phyloP scores from a whole-genome alignment of 23 tunicate genomes.

The Phallusia fumigata region DNA sequence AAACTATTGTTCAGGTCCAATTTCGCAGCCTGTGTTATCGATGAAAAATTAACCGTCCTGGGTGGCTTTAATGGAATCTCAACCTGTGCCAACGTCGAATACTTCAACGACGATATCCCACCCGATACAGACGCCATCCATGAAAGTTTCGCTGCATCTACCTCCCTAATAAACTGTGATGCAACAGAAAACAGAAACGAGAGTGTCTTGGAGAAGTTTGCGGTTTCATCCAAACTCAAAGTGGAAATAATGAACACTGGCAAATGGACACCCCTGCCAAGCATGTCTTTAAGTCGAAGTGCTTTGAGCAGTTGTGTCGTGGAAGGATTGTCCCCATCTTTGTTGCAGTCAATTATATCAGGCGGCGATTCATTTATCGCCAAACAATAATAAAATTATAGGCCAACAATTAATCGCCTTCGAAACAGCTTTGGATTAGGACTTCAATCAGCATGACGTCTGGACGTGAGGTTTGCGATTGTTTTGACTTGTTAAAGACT shows the following conservation, averaged over 20 bases:
- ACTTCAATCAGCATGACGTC: no score
- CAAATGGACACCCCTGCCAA: conserved; percentile 53
- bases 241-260: neutral
- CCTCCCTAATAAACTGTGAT: neutral
- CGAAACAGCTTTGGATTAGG: no score
- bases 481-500: no score
- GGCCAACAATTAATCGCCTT: no score
- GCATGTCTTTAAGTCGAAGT: conserved; percentile 67
- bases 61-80: conserved; percentile 78
- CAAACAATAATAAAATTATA: no score
- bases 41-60: conserved; percentile 45
- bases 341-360: conserved; percentile 41
- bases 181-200: neutral
- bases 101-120: conserved; percentile 33
- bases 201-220: neutral
- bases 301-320: conserved; percentile 86
- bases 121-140: neutral
- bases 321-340: conserved; percentile 39
- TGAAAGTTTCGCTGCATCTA: neutral
- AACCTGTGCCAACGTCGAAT: conserved; percentile 79
- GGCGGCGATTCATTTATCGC: no score
- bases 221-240: neutral
- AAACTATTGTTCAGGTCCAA: conserved; percentile 53
- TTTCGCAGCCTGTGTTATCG: conserved; percentile 73
- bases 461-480: no score